Percentiles rank a stretch among this genome's conserved stretches.
phyloP scores from a whole-genome alignment of 2,888 invertebrate species.

The Drosophila silvestris region DNA sequence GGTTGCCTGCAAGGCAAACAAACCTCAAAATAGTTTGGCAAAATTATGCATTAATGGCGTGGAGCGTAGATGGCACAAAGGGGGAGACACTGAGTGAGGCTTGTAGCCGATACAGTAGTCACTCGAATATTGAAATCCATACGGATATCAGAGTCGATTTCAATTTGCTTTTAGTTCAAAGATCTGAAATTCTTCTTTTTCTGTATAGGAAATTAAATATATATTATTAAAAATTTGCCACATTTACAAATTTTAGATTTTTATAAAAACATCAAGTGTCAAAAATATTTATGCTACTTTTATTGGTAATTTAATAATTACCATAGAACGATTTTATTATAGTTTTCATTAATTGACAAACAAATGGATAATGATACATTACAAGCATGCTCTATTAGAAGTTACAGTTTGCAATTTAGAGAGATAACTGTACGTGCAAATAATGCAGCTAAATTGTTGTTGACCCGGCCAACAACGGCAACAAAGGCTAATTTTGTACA shows the following conservation, averaged over 20 bases:
- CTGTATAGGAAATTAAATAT: no score
- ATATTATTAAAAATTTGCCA: no score
- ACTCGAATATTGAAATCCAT: neutral
- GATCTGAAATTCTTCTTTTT: no score
- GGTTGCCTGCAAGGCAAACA: slow-evolving; percentile 73
- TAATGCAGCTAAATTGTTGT: slow-evolving; percentile 78
- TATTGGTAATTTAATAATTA: neutral
- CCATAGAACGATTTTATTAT: rapidly evolving
- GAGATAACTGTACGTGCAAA: slow-evolving; percentile 63
- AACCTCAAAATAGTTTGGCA: slow-evolving; percentile 82
- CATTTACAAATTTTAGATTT: no score
- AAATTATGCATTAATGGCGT: slow-evolving; percentile 81
- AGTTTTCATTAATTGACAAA: neutral
- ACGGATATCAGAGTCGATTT: neutral
- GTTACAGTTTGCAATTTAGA: neutral
- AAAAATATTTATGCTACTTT: neutral
- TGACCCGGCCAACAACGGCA: slow-evolving; percentile 32
- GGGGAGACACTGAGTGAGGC: neutral
- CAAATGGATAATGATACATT: neutral
- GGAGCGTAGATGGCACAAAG: neutral
- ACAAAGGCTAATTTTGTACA: slow-evolving; percentile 61
- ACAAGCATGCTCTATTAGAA: neutral
- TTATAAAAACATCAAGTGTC: neutral
- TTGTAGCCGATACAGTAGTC: neutral
- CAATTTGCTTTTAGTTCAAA: neutral